Base-by-base conservation (phyloP, 2,888 invertebrate species). In the Pediacus dermestoides region DNA sequence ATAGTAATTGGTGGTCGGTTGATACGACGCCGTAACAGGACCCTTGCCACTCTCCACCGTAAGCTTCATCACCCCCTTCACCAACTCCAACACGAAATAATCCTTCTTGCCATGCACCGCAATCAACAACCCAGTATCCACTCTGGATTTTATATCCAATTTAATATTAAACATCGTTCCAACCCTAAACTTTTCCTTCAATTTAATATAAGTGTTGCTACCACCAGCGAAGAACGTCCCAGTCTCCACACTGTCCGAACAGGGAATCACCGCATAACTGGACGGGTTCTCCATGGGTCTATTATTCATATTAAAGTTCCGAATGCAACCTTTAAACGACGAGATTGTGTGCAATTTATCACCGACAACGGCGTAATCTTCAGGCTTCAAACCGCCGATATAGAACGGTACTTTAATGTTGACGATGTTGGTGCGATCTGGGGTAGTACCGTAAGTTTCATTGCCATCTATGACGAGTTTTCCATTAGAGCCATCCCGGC, bases 141-240 rank as follows among this genome's bases (percentile, higher is more conserved):
- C 81, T 10, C 95, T 77, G 0, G 95, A 92, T 44, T 87, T 86
- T 39, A 96, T 85, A 48, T 91, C 87, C 75, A 96, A 78, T 21
- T 78, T 78, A 23, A 95, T 82, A 1, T 82, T 82, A 42, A 92
- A 77, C 52, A 84, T 82, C 23, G 76, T 70, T 2, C 92, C 92
- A 2, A 94, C 89, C 43, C 72, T 77, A 73, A 87, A 93, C 53
- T 75, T 79, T 21, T 90, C 86, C 37, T 76, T 63, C 2, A 80
- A 64, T 71, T 80, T 83, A 38, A 86, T 74, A 58, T 79, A 84
- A 42, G 91, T 91, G 9, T 45, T 41, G 39, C 83, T 82, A 1
- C 81, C 78, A 2, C 82, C 79, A 27, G 81, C 82, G 72, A 95
- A 93, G 80, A 85, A 95, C 1, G 85, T 76, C 2, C 95, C 95